Base-by-base conservation (phyloP, 2,113 vertebrate species). In the Andinoacara biseriatus region DNA sequence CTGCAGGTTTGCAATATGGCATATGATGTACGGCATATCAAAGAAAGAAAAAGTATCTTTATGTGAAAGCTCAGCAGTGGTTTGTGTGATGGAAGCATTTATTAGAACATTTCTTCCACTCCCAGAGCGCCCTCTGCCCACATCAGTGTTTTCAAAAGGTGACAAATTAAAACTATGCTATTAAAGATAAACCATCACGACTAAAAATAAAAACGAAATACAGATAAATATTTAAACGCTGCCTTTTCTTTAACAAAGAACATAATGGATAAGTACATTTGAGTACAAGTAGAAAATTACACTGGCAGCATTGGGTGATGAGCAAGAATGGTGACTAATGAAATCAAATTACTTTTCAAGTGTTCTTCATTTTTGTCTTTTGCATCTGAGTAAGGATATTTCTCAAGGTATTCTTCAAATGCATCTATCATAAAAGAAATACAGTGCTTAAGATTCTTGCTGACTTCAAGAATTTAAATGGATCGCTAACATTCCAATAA, bases 401-500 rank as follows among this genome's bases (percentile, higher is more conserved):
- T 20, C 74, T 26, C 6, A 38, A 20, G 59, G 7, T 33, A 79
- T 58, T 65, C 20, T 10, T 54, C 8, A 78, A 79, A 72, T 31
- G 43, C 20, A 15, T 54, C 43, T 38, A 26, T 72, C 46, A 75
- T 13, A 24, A 35, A 26, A 57, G 33, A 58, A 69, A 80, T 24
- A 10, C 13, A 57, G 46, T 59, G 57, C 86, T 31, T 60, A 59
- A 62, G 43, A 84, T 38, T 57, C 11, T 72, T 72, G 67, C 63
- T 24, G 33, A 65, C 26, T 14, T 52, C 77, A 77, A 74, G 38
- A 82, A 60, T 56, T 63, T 26, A 77, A 81, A 86, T 75, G 63
- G 67, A 85, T 33, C 57, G 38, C 62, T 65, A 43, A 87, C 87
- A 91, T 91, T 88, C 84, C 77, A 62, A 58, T 20, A 74, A 93